phyloP scores from a whole-genome alignment of 1,140 invertebrate species.

The Saccostrea cuccullata region DNA sequence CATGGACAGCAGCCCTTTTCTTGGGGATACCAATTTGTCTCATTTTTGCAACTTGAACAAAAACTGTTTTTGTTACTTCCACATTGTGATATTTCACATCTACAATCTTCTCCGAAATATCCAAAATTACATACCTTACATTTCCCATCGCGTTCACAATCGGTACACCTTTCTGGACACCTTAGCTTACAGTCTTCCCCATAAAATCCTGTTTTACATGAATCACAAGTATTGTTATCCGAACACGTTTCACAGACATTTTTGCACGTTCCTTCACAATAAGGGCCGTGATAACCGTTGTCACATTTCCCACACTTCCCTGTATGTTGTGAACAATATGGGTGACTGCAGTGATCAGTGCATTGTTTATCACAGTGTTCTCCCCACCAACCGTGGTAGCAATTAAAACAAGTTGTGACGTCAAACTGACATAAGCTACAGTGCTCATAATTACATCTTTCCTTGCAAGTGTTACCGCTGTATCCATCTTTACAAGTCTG shows the following conservation, averaged over 20 bases:
- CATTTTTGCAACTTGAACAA: slow-evolving; percentile 15
- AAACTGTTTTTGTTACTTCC: background rate
- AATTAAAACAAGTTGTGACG: slow-evolving; percentile 42
- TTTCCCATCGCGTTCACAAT: slow-evolving; percentile 1
- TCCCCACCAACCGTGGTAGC: slow-evolving; percentile 26
- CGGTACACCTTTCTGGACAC: background rate
- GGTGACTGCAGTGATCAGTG: background rate
- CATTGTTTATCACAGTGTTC: slow-evolving; percentile 41
- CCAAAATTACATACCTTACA: background rate
- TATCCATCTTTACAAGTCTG: slow-evolving; percentile 42
- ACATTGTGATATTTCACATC: slow-evolving; percentile 15
- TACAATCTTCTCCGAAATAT: background rate
- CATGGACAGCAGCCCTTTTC: slow-evolving; percentile 34
- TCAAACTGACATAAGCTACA: slow-evolving; percentile 44
- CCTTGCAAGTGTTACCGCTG: slow-evolving; percentile 3
- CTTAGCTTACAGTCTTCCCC: slow-evolving; percentile 4
- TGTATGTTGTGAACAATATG: slow-evolving; percentile 26
- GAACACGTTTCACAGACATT: slow-evolving; percentile 31
- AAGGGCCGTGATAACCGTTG: slow-evolving; percentile 33
- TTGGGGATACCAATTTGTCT: slow-evolving; percentile 15
- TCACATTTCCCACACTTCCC: slow-evolving; percentile 41
- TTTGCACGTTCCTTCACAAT: slow-evolving; percentile 22
- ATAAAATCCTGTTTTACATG: slow-evolving; percentile 38
- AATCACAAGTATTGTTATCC: slow-evolving; percentile 35
- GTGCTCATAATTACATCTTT: slow-evolving; percentile 38